A percentile compares a stretch with the other conserved stretches of the same genome.
phyloP scores from a whole-genome alignment of 2,888 invertebrate genomes.

The Mesoligia furuncula region DNA sequence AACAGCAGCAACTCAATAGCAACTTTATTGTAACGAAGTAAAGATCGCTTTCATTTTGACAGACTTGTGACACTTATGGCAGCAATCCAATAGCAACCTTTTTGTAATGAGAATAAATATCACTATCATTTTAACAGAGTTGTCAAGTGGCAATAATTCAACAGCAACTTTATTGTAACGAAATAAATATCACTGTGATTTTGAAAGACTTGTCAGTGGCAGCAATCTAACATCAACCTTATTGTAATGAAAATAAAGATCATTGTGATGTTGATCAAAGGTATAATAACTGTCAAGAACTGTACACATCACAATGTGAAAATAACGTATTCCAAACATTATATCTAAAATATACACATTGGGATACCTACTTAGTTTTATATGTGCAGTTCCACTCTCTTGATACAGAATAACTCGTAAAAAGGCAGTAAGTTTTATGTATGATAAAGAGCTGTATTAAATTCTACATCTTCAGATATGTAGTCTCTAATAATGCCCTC shows the following conservation, averaged over 20 bases:
- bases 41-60: too few species aligned
- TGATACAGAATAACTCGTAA: slow-evolving; percentile 34
- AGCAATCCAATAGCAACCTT: not conserved
- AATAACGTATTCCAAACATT: not conserved
- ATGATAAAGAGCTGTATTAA: slow-evolving; percentile 2
- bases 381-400: not conserved
- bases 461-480: slow-evolving; percentile 10
- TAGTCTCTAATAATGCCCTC: slow-evolving; percentile 7
- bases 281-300: not conserved
- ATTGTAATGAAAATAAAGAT: too few species aligned
- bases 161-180: not conserved
- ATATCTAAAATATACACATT: not conserved
- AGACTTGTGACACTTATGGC: not conserved
- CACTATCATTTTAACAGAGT: not conserved
- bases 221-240: not conserved
- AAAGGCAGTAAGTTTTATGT: slow-evolving; percentile 35
- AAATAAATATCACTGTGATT: too few species aligned
- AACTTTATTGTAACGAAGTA: not conserved
- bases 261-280: not conserved
- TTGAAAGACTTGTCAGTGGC: not conserved
- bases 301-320: too few species aligned
- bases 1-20: not conserved
- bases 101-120: too few species aligned
- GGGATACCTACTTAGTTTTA: not conserved
- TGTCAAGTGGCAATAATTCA: too few species aligned